These are phyloP conservation scores for Marmota flaviventris DNA, from an alignment of 2,113 vertebrate species.

Conservation along the genomic window DNA sequence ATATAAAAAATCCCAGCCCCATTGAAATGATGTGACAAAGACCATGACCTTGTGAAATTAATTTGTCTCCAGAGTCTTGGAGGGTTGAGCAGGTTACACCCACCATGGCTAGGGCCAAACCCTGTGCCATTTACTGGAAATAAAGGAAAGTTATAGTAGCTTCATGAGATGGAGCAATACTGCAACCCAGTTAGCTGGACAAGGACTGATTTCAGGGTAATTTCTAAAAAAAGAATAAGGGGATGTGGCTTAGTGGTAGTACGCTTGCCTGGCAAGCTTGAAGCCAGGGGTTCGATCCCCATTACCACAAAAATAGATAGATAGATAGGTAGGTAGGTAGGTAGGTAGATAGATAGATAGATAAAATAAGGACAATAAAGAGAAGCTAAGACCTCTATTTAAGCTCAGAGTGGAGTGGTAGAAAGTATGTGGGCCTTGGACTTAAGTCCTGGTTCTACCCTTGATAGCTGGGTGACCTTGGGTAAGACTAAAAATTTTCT, in stretches of 20 bases:
- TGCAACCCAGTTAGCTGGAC: neutral
- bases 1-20: neutral
- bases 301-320: too few relatives aligned
- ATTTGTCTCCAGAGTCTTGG: neutral
- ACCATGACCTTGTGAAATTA: neutral
- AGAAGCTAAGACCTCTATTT: neutral
- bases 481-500: neutral
- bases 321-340: too few relatives aligned
- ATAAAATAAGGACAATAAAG: neutral
- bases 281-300: too few relatives aligned
- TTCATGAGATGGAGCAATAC: neutral
- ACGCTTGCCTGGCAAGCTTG: too few relatives aligned
- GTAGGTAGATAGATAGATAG: too few relatives aligned
- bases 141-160: neutral
- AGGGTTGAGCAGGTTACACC: neutral
- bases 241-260: too few relatives aligned
- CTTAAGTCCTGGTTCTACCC: neutral
- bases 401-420: neutral
- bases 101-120: neutral
- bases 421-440: neutral
- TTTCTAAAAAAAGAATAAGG: neutral
- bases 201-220: neutral
- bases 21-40: neutral
- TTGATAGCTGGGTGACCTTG: neutral
- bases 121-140: neutral